Evolutionary conservation across 2,888 invertebrate genomes (phyloP).

Genomic region (Coleophora deauratella): DNA sequence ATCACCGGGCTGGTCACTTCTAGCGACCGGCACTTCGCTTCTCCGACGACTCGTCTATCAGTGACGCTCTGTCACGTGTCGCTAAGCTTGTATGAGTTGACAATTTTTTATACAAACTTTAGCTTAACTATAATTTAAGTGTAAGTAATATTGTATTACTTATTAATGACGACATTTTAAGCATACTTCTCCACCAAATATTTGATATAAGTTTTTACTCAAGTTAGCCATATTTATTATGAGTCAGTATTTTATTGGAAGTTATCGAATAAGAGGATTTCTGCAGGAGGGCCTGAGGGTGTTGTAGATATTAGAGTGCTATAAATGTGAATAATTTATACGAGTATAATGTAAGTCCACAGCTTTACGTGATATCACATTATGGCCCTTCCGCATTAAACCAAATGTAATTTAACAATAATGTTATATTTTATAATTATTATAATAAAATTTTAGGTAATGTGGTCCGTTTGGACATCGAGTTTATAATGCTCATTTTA

Average conservation of each 20-base stretch:
- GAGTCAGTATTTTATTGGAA: constrained; percentile 72
- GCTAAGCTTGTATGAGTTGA: constrained; percentile 36
- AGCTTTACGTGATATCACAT: constrained; percentile 69
- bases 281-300: constrained; percentile 62
- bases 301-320: constrained; percentile 64
- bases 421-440: constrained; percentile 69
- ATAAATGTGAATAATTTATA: constrained; percentile 74
- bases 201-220: constrained; percentile 71
- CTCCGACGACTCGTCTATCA: no score
- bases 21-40: no score
- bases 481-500: constrained; percentile 62
- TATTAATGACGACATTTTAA: constrained; percentile 57
- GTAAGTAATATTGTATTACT: constrained; percentile 50
- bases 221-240: constrained; percentile 69
- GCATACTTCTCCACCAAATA: constrained; percentile 64
- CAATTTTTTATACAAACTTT: constrained; percentile 61
- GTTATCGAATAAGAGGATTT: constrained; percentile 51
- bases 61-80: constrained; percentile 4
- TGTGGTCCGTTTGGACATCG: constrained; percentile 54
- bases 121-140: constrained; percentile 51
- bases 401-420: constrained; percentile 38
- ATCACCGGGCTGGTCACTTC: constrained; percentile 12
- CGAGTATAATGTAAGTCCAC: constrained; percentile 73
- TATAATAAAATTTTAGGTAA: constrained; percentile 34
- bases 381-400: constrained; percentile 61